phyloP scores from a whole-genome alignment of 2,888 invertebrate species.

The Smittia sp. region DNA sequence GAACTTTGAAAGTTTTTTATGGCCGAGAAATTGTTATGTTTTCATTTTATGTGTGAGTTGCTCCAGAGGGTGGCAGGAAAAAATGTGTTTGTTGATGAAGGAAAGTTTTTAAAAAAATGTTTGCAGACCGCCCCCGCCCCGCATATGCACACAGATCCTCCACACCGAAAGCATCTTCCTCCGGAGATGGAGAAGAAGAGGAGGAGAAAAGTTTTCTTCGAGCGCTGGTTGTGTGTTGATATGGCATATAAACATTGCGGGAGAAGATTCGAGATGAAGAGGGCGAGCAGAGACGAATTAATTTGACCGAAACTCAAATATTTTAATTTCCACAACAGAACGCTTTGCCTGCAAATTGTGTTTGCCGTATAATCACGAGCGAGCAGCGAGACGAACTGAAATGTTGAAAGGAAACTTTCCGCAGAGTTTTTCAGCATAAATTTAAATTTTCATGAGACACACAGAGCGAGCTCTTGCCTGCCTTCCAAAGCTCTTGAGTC shows the following conservation, averaged over 20 bases:
- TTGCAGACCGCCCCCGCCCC: background rate
- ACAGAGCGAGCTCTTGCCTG: background rate
- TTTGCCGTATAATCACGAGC: slow-evolving; percentile 7
- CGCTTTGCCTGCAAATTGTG: slow-evolving; percentile 7
- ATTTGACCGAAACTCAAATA: slow-evolving; percentile 28
- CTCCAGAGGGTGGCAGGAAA: background rate
- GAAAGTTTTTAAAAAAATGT: slow-evolving; percentile 15
- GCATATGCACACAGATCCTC: background rate
- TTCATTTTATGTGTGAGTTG: slow-evolving; percentile 13
- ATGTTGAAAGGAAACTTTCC: background rate
- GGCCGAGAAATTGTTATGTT: slow-evolving; percentile 21
- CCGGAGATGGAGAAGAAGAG: too few relatives aligned
- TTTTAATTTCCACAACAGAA: background rate
- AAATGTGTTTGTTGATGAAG: slow-evolving; percentile 17
- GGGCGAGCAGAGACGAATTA: background rate
- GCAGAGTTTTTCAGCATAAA: background rate
- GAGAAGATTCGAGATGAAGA: background rate
- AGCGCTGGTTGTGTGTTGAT: background rate
- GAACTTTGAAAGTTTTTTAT: slow-evolving; percentile 10
- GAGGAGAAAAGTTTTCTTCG: background rate
- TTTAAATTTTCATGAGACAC: slow-evolving; percentile 10
- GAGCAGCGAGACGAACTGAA: background rate
- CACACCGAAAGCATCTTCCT: slow-evolving; percentile 5
- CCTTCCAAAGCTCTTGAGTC: slow-evolving; percentile 3
- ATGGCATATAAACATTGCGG: background rate